These are phyloP conservation scores for Plecturocebus donacophilus DNA, from an alignment of 2,113 vertebrate genomes.

Conservation along the genomic window DNA sequence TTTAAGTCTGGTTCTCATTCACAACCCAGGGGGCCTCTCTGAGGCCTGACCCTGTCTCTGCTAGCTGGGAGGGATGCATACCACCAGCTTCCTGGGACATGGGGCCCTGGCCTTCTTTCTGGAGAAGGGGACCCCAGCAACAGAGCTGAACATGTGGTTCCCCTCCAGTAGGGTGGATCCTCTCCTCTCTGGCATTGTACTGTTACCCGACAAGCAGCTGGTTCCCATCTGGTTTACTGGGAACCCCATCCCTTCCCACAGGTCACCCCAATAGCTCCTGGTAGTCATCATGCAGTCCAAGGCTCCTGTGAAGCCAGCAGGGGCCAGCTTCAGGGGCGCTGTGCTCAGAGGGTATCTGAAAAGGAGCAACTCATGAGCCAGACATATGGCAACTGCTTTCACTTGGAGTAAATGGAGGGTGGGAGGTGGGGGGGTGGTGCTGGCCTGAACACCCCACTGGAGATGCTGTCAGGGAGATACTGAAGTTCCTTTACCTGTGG, in stretches of 20 bases:
- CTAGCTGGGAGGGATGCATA: accelerated
- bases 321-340: background rate
- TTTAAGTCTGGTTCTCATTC: background rate
- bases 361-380: background rate
- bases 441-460: background rate
- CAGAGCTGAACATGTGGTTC: background rate
- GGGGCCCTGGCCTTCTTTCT: background rate
- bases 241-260: background rate
- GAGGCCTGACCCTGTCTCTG: background rate
- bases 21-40: background rate
- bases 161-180: background rate
- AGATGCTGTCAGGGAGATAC: background rate
- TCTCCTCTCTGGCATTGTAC: background rate
- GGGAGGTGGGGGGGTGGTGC: background rate
- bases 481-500: background rate
- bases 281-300: background rate
- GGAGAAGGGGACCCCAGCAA: background rate
- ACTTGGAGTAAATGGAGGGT: background rate
- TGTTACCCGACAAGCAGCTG: background rate
- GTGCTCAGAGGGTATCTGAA: background rate
- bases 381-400: background rate
- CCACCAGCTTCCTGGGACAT: background rate
- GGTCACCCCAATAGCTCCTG: background rate
- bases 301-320: background rate
- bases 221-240: background rate